phyloP scores from a whole-genome alignment of 2,797 vertebrate species.

The Buphagus erythrorhynchus region DNA sequence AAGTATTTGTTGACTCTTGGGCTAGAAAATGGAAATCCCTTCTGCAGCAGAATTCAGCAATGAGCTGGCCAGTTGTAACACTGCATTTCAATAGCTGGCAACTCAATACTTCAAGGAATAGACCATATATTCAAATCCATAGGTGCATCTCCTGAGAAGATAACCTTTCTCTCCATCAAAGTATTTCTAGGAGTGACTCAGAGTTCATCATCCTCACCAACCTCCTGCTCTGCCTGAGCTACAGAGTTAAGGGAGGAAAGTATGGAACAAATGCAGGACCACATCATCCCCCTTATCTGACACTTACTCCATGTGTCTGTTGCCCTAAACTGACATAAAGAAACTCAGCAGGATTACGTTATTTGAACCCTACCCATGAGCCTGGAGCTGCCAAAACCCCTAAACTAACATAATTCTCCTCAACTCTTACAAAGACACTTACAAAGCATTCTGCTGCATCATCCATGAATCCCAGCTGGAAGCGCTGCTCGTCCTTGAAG shows the following conservation, averaged over 20 bases:
- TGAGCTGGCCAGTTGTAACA: neutral
- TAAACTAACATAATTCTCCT: accelerated
- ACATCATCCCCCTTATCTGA: neutral
- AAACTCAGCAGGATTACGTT: neutral
- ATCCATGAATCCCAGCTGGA: conserved; percentile 98
- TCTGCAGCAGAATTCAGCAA: neutral
- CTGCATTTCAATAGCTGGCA: neutral
- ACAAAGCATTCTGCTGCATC: conserved; percentile 99
- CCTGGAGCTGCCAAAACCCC: neutral
- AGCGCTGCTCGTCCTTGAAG: conserved; percentile 97
- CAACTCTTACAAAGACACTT: conserved; percentile 66
- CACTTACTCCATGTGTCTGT: neutral
- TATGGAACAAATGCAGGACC: neutral
- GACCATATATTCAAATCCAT: neutral
- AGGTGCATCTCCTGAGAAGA: neutral
- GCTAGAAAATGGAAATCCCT: neutral
- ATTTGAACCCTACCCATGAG: neutral
- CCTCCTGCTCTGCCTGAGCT: neutral
- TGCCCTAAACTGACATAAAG: neutral
- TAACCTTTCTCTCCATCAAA: neutral
- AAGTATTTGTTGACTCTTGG: neutral
- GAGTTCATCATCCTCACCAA: neutral
- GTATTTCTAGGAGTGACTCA: neutral
- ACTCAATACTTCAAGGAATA: neutral
- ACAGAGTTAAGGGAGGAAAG: neutral